Conservation (phyloP, 2,797 vertebrate species). For the Galagoides demidoff region DNA sequence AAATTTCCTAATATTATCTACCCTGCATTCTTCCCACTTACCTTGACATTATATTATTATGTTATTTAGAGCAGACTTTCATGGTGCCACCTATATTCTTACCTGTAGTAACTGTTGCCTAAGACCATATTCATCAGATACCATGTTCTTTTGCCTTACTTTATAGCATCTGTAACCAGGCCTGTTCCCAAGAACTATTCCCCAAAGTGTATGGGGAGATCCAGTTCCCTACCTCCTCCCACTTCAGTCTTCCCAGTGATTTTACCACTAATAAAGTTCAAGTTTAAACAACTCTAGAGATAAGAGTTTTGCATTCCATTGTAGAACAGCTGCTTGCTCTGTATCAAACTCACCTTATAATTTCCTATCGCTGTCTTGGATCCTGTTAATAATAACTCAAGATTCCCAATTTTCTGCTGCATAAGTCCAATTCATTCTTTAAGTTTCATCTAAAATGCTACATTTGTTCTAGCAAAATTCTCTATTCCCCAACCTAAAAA, state of each 20-base stretch:
- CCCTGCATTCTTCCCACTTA: background rate
- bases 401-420: background rate
- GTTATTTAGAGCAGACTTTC: background rate
- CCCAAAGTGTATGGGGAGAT: background rate
- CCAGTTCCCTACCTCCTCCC: background rate
- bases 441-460: background rate
- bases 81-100: background rate
- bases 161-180: background rate
- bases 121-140: background rate
- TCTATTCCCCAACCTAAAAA: background rate
- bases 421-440: background rate
- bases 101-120: background rate
- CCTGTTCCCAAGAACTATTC: background rate
- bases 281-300: conserved; percentile 31
- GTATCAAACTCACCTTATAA: background rate
- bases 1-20: background rate
- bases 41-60: background rate
- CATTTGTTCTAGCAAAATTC: background rate
- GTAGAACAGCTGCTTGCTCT: background rate
- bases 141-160: background rate
- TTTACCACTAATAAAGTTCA: background rate
- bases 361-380: background rate
- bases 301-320: background rate
- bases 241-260: background rate
- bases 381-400: background rate